phyloP scores from a whole-genome alignment of 1,140 invertebrate genomes.

The Nephotettix cincticeps region DNA sequence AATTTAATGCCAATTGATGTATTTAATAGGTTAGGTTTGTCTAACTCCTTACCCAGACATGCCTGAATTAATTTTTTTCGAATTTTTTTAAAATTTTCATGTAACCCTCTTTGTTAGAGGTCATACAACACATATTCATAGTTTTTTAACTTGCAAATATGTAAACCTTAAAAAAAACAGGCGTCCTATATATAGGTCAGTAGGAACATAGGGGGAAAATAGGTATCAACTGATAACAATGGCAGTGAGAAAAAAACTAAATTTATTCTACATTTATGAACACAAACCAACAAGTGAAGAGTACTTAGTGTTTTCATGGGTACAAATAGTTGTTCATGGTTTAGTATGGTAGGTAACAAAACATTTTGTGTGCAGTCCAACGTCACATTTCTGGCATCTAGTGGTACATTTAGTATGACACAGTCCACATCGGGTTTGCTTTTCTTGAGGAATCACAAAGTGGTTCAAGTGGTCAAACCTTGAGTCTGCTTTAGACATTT shows the following conservation, averaged over 20 bases:
- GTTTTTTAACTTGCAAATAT: background rate
- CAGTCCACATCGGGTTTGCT: background rate
- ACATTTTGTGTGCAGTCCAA: background rate
- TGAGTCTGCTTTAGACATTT: too few species aligned
- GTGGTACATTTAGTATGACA: background rate
- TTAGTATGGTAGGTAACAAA: background rate
- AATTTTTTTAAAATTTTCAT: background rate
- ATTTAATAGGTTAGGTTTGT: too few species aligned
- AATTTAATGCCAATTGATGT: too few species aligned
- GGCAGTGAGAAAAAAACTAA: background rate
- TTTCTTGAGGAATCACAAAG: background rate
- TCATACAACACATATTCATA: background rate
- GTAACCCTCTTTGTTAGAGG: background rate
- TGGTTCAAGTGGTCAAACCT: too few species aligned
- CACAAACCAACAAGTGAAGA: background rate
- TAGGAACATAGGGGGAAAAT: background rate
- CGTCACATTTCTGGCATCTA: slow-evolving; percentile 3
- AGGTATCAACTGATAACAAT: background rate
- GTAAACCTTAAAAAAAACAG: background rate
- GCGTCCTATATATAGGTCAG: background rate
- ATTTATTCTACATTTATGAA: background rate
- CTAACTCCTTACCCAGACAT: slow-evolving; percentile 13
- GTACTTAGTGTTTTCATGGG: background rate
- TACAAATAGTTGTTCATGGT: background rate
- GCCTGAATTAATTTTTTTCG: background rate